Conservation (phyloP, 2,888 invertebrate genomes). For the Atrina japonica region DNA sequence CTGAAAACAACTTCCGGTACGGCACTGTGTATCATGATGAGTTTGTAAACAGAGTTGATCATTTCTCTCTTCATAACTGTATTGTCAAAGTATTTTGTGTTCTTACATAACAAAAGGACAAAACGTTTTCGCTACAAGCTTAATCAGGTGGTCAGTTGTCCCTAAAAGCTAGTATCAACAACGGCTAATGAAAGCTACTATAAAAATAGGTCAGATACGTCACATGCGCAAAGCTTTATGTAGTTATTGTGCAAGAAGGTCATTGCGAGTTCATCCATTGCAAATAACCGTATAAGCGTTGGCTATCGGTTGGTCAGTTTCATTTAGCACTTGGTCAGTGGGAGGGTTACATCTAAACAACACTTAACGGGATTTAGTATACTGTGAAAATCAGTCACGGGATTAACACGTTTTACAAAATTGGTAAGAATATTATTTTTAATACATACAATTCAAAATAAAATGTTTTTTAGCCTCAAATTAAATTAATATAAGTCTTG, state of each 20-base stretch:
- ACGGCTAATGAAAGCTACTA: conserved; percentile 29
- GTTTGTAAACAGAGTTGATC: too few relatives aligned
- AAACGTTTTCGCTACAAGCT: too few relatives aligned
- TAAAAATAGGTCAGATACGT: conserved; percentile 47
- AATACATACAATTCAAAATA: too few relatives aligned
- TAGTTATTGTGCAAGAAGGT: conserved; percentile 71
- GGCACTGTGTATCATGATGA: too few relatives aligned
- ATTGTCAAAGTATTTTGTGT: too few relatives aligned
- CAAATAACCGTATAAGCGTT: conserved; percentile 69
- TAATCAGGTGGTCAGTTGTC: conserved; percentile 16
- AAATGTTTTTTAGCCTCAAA: too few relatives aligned
- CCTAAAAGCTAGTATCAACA: conserved; percentile 12
- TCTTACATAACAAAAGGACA: too few relatives aligned
- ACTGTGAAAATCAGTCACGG: conserved; percentile 6
- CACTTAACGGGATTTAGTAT: conserved; percentile 34
- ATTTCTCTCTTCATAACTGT: too few relatives aligned
- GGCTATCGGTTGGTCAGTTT: conserved; percentile 62
- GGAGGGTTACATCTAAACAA: conserved; percentile 7
- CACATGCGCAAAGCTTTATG: conserved; percentile 62
- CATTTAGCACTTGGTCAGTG: conserved; percentile 45
- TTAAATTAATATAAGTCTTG: too few relatives aligned
- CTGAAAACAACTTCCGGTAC: conserved; percentile 28
- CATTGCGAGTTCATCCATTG: conserved; percentile 66
- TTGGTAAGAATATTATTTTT: too few relatives aligned
- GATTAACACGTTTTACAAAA: too few relatives aligned